Evolutionary conservation across 2,888 invertebrate species (phyloP), one percentile per base, ranked within the genome.

Genomic region (Prenolepis imparis): DNA sequence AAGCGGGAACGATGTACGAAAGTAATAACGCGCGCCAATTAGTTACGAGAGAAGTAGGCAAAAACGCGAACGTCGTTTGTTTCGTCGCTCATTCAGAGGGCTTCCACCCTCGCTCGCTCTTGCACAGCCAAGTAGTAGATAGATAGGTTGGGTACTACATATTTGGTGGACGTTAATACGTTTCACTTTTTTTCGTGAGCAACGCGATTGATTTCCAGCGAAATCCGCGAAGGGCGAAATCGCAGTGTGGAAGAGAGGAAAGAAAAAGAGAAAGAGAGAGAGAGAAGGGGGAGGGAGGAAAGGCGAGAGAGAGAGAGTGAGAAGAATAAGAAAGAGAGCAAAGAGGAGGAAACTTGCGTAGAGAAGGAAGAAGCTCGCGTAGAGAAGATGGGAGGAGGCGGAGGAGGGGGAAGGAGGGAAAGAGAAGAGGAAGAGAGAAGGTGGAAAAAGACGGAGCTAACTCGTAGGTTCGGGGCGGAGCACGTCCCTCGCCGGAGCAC

Each of bases 401-500:
- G 84, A 9, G 59, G 59, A n/a, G 61, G 72, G 9, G 36, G n/a
- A 48, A 68, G 21, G 11, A n/a, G 63, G 48, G 63, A 66, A 48
- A 67, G 44, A 73, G 64, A 85, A 64, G 81, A 82, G 83, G 63
- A 74, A 82, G 72, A 66, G 41, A 63, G 78, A 86, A 88, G 88
- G 86, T 86, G 89, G 96, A 90, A 84, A 86, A 87, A 78, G 88
- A 82, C 86, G 87, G 86, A 90, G 86, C 88, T 88, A 89, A 91
- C 89, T 91, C 91, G 91, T 91, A 93, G 67, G 93, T 92, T 92
- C 88, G 91, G 92, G 93, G 93, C 92, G 93, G 83, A 82, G 85
- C 80, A 84, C 89, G 96, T 96, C 89, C 95, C 95, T 87, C 95
- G 95, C 90, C 93, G 95, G 88, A 95, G 95, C 93, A 93, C 96